phyloP scores from a whole-genome alignment of 2,113 vertebrate species.

The Podarcis cretensis region DNA sequence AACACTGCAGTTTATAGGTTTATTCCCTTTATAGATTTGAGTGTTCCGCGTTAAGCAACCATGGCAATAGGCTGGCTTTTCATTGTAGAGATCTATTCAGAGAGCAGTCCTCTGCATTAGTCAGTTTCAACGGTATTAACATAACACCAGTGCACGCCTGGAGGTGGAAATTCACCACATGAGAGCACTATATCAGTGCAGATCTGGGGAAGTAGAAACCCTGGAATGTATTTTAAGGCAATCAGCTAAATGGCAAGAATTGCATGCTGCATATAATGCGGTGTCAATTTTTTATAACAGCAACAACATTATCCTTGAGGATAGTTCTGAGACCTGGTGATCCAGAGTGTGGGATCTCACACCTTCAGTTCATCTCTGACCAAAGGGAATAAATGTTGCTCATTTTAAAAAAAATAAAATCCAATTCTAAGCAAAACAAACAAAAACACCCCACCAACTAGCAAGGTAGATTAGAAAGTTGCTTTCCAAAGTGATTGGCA shows the following conservation, averaged over 20 bases:
- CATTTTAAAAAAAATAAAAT: too few relatives aligned
- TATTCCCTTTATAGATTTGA: slow-evolving; percentile 11
- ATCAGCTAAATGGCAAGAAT: neutral
- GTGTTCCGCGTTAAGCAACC: neutral
- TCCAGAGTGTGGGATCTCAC: too few relatives aligned
- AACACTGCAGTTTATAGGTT: neutral
- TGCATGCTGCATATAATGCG: neutral
- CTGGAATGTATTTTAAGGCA: neutral
- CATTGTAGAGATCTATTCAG: neutral
- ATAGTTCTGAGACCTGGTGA: too few relatives aligned
- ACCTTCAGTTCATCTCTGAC: too few relatives aligned
- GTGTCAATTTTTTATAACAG: neutral
- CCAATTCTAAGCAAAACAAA: too few relatives aligned
- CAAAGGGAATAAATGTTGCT: too few relatives aligned
- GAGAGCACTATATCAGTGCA: neutral
- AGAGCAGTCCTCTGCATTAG: neutral
- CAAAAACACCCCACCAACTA: too few relatives aligned
- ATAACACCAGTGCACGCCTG: neutral
- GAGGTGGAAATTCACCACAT: neutral
- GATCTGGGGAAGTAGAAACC: neutral
- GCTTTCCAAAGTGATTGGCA: too few relatives aligned
- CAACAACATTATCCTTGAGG: too few relatives aligned
- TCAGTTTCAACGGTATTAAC: neutral
- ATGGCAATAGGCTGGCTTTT: neutral
- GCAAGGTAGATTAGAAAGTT: too few relatives aligned